Conservation (phyloP, 2,113 vertebrate genomes). For the Proteles cristata region DNA sequence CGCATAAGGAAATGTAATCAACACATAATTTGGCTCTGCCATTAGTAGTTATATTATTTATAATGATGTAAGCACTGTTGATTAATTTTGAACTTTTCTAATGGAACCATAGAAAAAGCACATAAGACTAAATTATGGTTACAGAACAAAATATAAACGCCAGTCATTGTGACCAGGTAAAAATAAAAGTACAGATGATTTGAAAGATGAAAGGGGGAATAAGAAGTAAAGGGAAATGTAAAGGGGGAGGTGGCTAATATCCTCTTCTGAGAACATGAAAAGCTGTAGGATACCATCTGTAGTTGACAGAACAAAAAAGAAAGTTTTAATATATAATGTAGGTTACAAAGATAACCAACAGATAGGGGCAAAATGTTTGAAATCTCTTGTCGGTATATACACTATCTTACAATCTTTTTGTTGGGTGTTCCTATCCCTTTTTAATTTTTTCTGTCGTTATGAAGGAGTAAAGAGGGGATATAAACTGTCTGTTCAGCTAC, state of each 20-base stretch:
- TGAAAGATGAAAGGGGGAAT: not conserved
- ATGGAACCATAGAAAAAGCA: not conserved
- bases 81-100: slow-evolving; percentile 35
- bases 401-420: not conserved
- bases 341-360: not conserved
- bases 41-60: not conserved
- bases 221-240: not conserved
- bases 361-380: not conserved
- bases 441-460: not conserved
- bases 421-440: not conserved
- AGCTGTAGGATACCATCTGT: not conserved
- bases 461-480: not conserved
- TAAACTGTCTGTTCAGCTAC: not conserved
- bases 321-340: not conserved
- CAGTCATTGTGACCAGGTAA: not conserved
- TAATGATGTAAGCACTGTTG: not conserved
- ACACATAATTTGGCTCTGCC: not conserved
- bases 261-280: not conserved
- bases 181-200: slow-evolving; percentile 1
- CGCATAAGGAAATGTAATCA: not conserved
- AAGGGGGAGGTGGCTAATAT: not conserved
- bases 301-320: slow-evolving; percentile 33
- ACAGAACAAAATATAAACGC: not conserved
- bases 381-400: not conserved
- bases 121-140: not conserved